phyloP scores from a whole-genome alignment of 2,113 vertebrate species.

The Oceanodroma tethys region DNA sequence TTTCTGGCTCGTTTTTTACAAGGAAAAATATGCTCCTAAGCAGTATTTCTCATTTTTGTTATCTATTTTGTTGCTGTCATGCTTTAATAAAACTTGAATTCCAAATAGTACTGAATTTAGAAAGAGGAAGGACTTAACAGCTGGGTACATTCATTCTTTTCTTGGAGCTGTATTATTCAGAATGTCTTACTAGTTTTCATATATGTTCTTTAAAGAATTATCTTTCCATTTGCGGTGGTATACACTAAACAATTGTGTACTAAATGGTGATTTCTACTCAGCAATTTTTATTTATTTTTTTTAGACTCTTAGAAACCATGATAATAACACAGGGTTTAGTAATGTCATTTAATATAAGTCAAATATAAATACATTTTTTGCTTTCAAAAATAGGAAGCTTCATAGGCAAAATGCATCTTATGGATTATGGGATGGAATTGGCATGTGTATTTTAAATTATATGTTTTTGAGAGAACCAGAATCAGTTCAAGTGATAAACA shows the following conservation, averaged over 20 bases:
- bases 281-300: background rate
- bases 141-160: background rate
- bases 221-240: background rate
- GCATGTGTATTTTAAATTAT: background rate
- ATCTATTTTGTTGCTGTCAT: conserved; percentile 44
- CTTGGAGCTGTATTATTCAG: background rate
- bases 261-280: background rate
- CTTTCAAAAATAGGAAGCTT: background rate
- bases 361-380: background rate
- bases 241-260: background rate
- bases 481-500: background rate
- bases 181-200: background rate
- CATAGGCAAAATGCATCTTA: background rate
- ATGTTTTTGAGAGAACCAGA: background rate
- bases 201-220: background rate
- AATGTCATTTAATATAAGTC: background rate
- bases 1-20: conserved; percentile 66
- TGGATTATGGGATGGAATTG: background rate
- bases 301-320: background rate
- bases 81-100: conserved; percentile 13
- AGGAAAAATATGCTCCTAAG: conserved; percentile 23
- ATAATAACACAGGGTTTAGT: background rate
- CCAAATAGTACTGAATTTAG: background rate
- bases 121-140: conserved; percentile 18
- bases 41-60: conserved; percentile 47